Percentiles rank a stretch among this genome's conserved stretches.
phyloP scores from a whole-genome alignment of 2,888 invertebrate species.

The Chorisops tibialis region DNA sequence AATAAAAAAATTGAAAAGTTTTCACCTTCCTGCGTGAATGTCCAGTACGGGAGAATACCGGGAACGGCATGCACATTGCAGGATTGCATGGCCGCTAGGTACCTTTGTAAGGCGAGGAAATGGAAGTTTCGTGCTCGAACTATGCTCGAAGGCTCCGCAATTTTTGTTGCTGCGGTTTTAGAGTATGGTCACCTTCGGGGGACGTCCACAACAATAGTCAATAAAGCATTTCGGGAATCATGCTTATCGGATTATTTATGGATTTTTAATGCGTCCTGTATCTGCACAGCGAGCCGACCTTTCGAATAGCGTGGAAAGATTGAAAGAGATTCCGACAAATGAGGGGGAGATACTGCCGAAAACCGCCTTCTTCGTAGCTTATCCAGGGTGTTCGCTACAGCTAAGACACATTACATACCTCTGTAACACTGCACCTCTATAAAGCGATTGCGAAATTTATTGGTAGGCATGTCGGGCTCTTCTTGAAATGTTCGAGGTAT shows the following conservation, averaged over 20 bases:
- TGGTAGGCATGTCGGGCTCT: slow-evolving; percentile 30
- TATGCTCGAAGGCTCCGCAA: slow-evolving; percentile 1
- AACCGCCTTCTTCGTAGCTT: slow-evolving; percentile 27
- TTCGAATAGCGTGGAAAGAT: slow-evolving; percentile 29
- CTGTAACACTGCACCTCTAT: background rate
- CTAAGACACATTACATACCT: background rate
- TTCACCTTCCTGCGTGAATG: slow-evolving; percentile 30
- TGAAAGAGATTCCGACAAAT: slow-evolving; percentile 35
- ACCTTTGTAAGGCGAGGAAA: background rate
- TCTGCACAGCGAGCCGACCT: slow-evolving; percentile 38
- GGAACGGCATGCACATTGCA: too few species aligned
- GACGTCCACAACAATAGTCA: slow-evolving; percentile 48
- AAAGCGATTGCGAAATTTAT: slow-evolving; percentile 29
- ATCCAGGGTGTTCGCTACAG: background rate
- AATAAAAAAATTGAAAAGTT: slow-evolving; percentile 19
- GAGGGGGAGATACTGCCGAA: slow-evolving; percentile 31
- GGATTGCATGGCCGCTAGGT: slow-evolving; percentile 8
- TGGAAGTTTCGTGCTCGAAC: too few species aligned
- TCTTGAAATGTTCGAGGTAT: slow-evolving; percentile 30
- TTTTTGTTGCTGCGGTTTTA: slow-evolving; percentile 24
- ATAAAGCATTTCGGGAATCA: slow-evolving; percentile 53
- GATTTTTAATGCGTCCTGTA: slow-evolving; percentile 54
- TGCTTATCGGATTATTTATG: slow-evolving; percentile 54
- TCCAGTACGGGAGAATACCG: slow-evolving; percentile 16
- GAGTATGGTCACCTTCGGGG: slow-evolving; percentile 7